Percentiles rank a stretch among this genome's conserved stretches.
These are phyloP conservation scores for Drosophila equinoxialis DNA, from an alignment of 1,140 invertebrate species.

Conservation along the genomic window DNA sequence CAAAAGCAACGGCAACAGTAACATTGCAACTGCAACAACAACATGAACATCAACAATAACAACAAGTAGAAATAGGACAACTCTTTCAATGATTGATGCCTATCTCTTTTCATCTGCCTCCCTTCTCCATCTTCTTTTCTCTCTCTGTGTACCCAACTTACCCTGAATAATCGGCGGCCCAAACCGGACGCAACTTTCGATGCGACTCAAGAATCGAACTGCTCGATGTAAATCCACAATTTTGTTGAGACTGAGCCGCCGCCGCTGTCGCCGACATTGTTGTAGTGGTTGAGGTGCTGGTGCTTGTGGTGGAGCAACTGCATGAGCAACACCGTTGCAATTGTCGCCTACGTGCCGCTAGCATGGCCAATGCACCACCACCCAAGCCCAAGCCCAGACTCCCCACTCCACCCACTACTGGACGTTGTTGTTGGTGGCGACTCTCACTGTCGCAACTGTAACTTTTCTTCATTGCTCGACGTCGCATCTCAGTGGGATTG, in stretches of 20 bases:
- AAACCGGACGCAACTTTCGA: slow-evolving; percentile 84
- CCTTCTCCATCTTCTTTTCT: slow-evolving; percentile 15
- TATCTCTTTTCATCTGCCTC: not conserved
- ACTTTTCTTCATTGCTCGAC: slow-evolving; percentile 75
- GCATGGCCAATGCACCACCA: slow-evolving; percentile 56
- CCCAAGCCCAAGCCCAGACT: slow-evolving; percentile 39
- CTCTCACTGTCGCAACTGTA: slow-evolving; percentile 80
- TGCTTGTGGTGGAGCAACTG: slow-evolving; percentile 57
- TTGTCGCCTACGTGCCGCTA: slow-evolving; percentile 79
- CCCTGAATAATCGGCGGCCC: slow-evolving; percentile 86
- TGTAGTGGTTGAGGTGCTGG: slow-evolving; percentile 56
- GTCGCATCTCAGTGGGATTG: slow-evolving; percentile 39
- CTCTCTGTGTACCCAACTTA: slow-evolving; percentile 83
- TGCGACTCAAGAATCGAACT: slow-evolving; percentile 74
- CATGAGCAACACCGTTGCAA: slow-evolving; percentile 60
- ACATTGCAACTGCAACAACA: slow-evolving; percentile 48
- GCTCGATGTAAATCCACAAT: slow-evolving; percentile 77
- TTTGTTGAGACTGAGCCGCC: slow-evolving; percentile 14
- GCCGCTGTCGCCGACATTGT: slow-evolving; percentile 22
- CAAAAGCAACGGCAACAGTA: slow-evolving; percentile 52
- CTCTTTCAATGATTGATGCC: slow-evolving; percentile 19
- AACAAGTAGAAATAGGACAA: slow-evolving; percentile 12
- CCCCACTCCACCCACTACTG: slow-evolving; percentile 17
- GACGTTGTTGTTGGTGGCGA: slow-evolving; percentile 15
- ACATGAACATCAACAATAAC: slow-evolving; percentile 38